A percentile compares a stretch with the other conserved stretches of the same genome.
Conservation (phyloP, 2,113 vertebrate species). For the pig (Sus scrofa) region T2T-Sscrofa CM000820.6:136883001-136883500, state of each 20-base stretch:
- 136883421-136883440: conserved; percentile 50
- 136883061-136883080: background rate
- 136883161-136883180: background rate
- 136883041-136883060: background rate
- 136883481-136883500: conserved; percentile 64
- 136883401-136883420: conserved; percentile 50
- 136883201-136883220: background rate
- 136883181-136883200: background rate
- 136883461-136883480: conserved; percentile 68
- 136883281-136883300: background rate
- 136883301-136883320: background rate
- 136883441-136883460: conserved; percentile 49
- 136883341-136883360: background rate
- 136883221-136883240: conserved; percentile 24
- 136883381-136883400: background rate
- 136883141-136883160: conserved; percentile 23
- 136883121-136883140: background rate
- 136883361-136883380: background rate
- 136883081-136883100: conserved; percentile 8
- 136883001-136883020: conserved; percentile 38
- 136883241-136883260: background rate
- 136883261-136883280: background rate
- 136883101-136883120: conserved; percentile 17
- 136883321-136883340: background rate
- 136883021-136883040: background rate